phyloP scores from a whole-genome alignment of 1,140 invertebrate genomes.

The Thaumatotibia leucotreta region DNA sequence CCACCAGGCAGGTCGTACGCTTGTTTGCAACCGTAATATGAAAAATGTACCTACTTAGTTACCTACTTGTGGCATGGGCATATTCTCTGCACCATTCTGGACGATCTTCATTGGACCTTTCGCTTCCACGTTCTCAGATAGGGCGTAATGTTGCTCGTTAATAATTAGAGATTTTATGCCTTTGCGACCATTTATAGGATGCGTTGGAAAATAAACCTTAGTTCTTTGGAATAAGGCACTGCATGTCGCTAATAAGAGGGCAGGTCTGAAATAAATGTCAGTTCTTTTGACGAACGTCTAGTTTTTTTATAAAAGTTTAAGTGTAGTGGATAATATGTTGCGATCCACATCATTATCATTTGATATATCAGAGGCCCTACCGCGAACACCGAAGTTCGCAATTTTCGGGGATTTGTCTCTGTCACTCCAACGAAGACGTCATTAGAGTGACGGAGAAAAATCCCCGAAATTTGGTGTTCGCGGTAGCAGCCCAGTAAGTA shows the following conservation, averaged over 20 bases:
- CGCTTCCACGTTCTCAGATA: neutral
- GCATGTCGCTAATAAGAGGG: neutral
- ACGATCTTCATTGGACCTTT: neutral
- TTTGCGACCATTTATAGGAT: neutral
- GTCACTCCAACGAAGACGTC: too few relatives aligned
- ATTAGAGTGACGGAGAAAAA: too few relatives aligned
- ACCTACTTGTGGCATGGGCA: too few relatives aligned
- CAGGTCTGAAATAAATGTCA: neutral
- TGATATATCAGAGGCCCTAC: too few relatives aligned
- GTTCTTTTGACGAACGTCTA: neutral
- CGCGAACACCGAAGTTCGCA: too few relatives aligned
- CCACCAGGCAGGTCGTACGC: neutral
- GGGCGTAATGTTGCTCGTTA: slow-evolving; percentile 6
- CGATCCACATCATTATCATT: neutral
- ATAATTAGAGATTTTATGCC: slow-evolving; percentile 11
- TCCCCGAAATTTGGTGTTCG: too few relatives aligned
- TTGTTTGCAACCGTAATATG: neutral
- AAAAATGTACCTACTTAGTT: too few relatives aligned
- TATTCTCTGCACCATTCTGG: too few relatives aligned
- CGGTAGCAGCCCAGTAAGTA: too few relatives aligned
- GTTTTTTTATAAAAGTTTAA: neutral
- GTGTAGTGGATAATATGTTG: neutral
- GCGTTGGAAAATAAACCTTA: neutral
- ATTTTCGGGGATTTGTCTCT: too few relatives aligned
- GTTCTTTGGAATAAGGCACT: neutral